These are phyloP conservation scores for Apis laboriosa DNA, from an alignment of 1,140 invertebrate genomes.

Conservation along the genomic window DNA sequence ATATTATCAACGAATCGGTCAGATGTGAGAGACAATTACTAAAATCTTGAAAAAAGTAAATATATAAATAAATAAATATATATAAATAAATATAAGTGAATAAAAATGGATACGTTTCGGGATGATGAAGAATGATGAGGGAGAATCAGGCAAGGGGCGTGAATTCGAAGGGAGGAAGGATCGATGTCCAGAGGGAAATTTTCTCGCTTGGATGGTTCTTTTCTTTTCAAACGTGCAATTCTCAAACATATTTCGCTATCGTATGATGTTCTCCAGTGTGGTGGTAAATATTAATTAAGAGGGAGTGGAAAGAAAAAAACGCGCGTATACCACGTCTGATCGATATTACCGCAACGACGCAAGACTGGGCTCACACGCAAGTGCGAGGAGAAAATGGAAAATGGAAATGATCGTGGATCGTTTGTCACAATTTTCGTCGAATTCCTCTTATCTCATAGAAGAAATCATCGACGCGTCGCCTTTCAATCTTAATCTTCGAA, in stretches of 20 bases:
- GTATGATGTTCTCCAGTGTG: background rate
- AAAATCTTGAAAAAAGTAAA: no score
- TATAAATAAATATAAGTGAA: no score
- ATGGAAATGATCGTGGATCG: background rate
- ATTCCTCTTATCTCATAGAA: no score
- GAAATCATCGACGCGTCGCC: no score
- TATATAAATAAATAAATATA: no score
- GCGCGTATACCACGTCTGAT: constrained; percentile 1
- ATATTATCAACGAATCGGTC: no score
- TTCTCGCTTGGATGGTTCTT: no score
- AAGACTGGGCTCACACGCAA: constrained; percentile 10
- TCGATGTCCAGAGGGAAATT: background rate
- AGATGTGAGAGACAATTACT: no score
- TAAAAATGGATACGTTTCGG: no score
- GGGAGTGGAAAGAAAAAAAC: background rate
- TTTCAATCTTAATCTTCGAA: no score
- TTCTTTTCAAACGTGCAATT: background rate
- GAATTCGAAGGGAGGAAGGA: background rate
- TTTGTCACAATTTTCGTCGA: no score
- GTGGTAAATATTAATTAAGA: constrained; percentile 23
- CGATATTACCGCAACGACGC: constrained; percentile 31
- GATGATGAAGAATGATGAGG: no score
- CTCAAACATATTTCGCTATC: background rate
- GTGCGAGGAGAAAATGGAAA: constrained; percentile 5
- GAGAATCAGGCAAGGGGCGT: background rate